Evolutionary conservation across 2,797 vertebrate genomes (phyloP).

Genomic region (Paguma larvata): DNA sequence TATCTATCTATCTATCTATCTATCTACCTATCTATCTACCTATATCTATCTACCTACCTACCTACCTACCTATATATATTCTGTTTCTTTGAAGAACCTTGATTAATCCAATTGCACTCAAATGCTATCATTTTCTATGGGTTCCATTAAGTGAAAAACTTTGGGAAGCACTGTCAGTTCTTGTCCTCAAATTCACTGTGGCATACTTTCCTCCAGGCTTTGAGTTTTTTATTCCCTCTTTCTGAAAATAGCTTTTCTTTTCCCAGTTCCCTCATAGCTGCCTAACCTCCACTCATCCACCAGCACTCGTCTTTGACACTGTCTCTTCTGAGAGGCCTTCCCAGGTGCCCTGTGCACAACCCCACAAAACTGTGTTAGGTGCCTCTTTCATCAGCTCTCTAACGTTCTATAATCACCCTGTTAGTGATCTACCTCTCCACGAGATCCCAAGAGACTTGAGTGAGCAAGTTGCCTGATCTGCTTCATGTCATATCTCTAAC

Average conservation of each 20-base stretch:
- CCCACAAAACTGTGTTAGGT: not conserved
- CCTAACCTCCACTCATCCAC: not conserved
- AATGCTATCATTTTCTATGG: not conserved
- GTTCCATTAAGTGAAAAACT: not conserved
- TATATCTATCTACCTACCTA: too few species aligned
- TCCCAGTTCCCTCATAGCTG: not conserved
- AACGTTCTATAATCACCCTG: fast-evolving
- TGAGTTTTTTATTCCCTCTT: not conserved
- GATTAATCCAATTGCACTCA: not conserved
- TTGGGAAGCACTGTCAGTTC: not conserved
- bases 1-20: too few species aligned
- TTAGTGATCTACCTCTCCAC: not conserved
- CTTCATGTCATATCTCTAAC: not conserved
- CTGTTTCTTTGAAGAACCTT: not conserved
- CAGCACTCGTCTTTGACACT: not conserved
- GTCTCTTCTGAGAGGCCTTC: not conserved
- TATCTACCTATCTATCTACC: too few species aligned
- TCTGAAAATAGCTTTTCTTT: not conserved
- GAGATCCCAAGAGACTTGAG: not conserved
- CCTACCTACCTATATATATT: not conserved
- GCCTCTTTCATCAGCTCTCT: not conserved
- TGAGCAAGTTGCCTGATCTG: not conserved
- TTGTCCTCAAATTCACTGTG: not conserved
- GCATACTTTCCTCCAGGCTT: not conserved
- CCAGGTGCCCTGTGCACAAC: fast-evolving